A percentile compares a stretch with the other conserved stretches of the same genome.
These are phyloP conservation scores for Mesorhabditis spiculigera DNA, from an alignment of 2,888 invertebrate genomes.

Conservation along the genomic window DNA sequence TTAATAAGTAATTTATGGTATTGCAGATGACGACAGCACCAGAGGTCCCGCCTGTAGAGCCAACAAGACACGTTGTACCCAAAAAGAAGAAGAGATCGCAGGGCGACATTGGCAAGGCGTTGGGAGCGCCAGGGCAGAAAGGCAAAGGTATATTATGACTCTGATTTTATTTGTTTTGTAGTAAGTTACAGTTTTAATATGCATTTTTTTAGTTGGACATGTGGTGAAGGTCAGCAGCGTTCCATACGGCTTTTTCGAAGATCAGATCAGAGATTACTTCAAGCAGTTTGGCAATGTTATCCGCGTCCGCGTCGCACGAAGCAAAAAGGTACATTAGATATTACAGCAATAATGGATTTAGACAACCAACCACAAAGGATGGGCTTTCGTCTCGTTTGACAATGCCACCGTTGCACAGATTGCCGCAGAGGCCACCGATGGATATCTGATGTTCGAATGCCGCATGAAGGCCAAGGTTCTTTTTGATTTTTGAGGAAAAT, in stretches of 20 bases:
- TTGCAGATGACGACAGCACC: too few species aligned
- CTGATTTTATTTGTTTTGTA: too few species aligned
- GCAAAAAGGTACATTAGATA: conserved; percentile 66
- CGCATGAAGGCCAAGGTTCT: conserved; percentile 64
- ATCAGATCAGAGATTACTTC: conserved; percentile 76
- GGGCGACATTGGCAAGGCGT: too few species aligned
- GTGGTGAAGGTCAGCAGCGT: conserved; percentile 61
- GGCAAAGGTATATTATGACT: too few species aligned
- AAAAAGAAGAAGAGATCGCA: too few species aligned
- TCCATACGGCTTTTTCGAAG: conserved; percentile 91
- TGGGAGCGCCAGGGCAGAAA: too few species aligned
- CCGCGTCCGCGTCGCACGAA: conserved; percentile 75
- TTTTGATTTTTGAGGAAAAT: background rate
- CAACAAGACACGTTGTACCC: too few species aligned
- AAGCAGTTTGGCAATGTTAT: conserved; percentile 84
- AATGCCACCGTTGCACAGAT: conserved; percentile 82
- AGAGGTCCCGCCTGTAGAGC: too few species aligned
- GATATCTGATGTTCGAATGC: conserved; percentile 90
- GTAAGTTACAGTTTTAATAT: too few species aligned
- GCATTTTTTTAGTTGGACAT: background rate
- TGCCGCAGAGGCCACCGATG: conserved; percentile 92
- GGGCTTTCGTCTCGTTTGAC: conserved; percentile 83
- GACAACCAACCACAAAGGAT: conserved; percentile 81
- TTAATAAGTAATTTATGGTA: too few species aligned
- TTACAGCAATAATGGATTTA: conserved; percentile 55